These are phyloP conservation scores for Bubo blakistoni DNA, from an alignment of 2,113 vertebrate genomes.

Conservation along the genomic window DNA sequence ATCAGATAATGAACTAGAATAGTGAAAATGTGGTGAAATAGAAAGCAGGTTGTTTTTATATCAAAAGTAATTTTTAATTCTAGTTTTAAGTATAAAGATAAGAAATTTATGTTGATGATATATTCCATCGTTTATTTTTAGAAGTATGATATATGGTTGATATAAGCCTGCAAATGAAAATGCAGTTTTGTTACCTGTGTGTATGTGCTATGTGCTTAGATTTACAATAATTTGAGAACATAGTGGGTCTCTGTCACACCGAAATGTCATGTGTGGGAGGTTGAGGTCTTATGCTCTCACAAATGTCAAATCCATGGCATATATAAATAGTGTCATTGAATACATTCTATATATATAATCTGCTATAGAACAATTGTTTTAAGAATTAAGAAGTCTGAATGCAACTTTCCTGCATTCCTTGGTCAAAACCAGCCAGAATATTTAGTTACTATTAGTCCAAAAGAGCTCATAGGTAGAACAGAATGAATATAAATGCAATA, in stretches of 20 bases:
- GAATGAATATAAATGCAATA: background rate
- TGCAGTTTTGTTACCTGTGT: background rate
- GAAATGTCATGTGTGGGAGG: background rate
- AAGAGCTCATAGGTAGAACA: background rate
- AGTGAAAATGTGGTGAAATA: background rate
- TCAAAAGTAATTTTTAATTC: background rate
- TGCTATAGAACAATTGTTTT: background rate
- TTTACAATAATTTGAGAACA: background rate
- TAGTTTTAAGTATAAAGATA: background rate
- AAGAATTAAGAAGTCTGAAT: background rate
- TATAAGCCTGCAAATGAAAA: background rate
- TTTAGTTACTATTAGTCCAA: background rate
- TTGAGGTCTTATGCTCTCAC: background rate
- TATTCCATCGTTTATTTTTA: background rate
- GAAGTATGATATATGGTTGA: background rate
- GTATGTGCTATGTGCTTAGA: background rate
- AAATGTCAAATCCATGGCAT: background rate
- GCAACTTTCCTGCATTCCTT: background rate
- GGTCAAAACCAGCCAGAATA: background rate
- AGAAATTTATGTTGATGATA: background rate
- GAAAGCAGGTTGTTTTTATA: background rate
- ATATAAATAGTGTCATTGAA: background rate
- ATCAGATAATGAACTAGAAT: background rate
- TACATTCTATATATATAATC: background rate
- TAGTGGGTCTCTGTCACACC: background rate